A percentile compares a stretch with the other conserved stretches of the same genome.
phyloP scores from a whole-genome alignment of 2,888 invertebrate genomes.

The Bimastos eiseni region DNA sequence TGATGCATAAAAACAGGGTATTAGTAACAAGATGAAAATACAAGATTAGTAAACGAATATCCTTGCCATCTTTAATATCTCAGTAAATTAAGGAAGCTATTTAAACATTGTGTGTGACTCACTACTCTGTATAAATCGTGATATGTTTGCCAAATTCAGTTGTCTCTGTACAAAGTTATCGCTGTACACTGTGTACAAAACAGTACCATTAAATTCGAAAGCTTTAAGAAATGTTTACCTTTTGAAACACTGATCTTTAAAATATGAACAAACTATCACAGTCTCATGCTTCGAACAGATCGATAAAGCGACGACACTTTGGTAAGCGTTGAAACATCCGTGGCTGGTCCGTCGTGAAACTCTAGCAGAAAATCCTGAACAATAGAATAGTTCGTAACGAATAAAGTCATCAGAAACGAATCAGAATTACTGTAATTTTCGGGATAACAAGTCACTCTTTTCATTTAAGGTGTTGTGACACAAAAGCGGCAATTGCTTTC shows the following conservation, averaged over 20 bases:
- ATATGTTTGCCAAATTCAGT: neutral
- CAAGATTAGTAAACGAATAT: neutral
- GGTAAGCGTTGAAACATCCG: neutral
- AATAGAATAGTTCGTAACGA: neutral
- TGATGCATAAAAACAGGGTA: neutral
- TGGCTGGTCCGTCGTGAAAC: neutral
- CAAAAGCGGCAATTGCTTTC: too few relatives aligned
- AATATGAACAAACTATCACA: neutral
- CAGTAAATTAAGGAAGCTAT: neutral
- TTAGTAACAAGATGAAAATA: neutral
- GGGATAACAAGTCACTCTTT: too few relatives aligned
- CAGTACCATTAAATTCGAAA: neutral
- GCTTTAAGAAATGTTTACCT: neutral
- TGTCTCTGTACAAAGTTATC: neutral
- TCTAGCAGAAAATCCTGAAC: neutral
- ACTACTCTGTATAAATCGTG: neutral
- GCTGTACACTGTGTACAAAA: neutral
- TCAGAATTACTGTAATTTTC: neutral
- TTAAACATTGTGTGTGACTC: neutral
- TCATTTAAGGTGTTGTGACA: too few relatives aligned
- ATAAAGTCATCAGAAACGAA: neutral
- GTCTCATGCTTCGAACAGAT: constrained; percentile 3
- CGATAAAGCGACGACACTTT: neutral
- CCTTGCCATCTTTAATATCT: neutral
- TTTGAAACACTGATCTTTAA: neutral